These are phyloP conservation scores for Cremastinae sp. DNA, from an alignment of 2,888 invertebrate species.

Conservation along the genomic window DNA sequence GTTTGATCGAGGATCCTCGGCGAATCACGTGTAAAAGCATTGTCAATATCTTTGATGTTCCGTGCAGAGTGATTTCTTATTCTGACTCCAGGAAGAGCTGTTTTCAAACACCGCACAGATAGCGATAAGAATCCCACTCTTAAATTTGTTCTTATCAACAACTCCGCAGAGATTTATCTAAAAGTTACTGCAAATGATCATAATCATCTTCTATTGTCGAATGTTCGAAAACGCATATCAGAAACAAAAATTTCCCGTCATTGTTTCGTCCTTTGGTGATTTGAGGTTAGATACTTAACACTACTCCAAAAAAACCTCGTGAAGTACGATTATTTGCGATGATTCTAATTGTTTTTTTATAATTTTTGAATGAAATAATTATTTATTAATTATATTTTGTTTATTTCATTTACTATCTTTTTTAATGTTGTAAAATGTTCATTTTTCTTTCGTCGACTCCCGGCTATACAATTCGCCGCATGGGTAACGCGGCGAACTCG, in stretches of 20 bases:
- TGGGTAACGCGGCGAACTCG: no score
- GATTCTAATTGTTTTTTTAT: no score
- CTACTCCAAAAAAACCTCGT: no score
- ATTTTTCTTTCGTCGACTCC: no score
- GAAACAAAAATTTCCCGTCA: conserved; percentile 5
- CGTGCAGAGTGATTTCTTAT: conserved; percentile 1
- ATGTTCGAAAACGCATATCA: not conserved
- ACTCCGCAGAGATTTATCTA: conserved; percentile 43
- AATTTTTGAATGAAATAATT: no score
- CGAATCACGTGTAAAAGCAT: conserved; percentile 47
- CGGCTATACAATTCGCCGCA: no score
- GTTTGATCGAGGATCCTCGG: conserved; percentile 10
- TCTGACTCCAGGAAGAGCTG: not conserved
- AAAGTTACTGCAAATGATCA: not conserved
- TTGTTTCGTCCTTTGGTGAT: no score
- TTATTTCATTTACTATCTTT: no score
- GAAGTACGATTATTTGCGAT: no score
- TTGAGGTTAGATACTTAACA: no score
- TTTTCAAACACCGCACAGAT: not conserved
- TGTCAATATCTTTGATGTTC: not conserved
- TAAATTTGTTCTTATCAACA: conserved; percentile 37
- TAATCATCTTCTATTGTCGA: not conserved
- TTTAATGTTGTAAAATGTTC: no score
- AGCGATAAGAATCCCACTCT: conserved; percentile 29
- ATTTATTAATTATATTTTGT: no score